Base-by-base conservation (phyloP, 1,140 invertebrate genomes). In the Asobara japonica region DNA sequence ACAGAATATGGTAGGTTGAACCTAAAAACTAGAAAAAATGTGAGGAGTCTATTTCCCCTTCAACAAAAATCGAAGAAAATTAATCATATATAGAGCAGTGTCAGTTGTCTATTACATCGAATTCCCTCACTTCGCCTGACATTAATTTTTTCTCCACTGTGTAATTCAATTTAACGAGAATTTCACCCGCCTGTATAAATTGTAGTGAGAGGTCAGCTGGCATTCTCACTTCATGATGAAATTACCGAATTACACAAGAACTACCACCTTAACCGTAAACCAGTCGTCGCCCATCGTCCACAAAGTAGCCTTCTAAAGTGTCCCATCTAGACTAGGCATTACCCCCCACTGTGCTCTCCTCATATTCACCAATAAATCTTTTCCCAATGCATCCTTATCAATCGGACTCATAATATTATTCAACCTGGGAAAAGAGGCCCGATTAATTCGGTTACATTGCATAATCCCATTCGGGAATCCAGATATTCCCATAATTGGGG, bases 211-310 rank as follows among this genome's bases (percentile, higher is more conserved):
- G 51, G 51, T 56, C 51, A 56, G 18, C 7, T 25, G 51, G 22
- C 22, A 56, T 56, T 25, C 20, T 22, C 4, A 56, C 22, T 56
- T 56, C 18, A 27, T 56, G 51, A 56, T 13, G 51, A 56, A 56
- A 56, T 22, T 4, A 25, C 51, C 51, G 8, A 56, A 56, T 56
- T 56, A 56, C 51, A 56, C 51, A 56, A 56, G 51, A 56, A 56
- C 51, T 25, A 56, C 51, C 51, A 56, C 51, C 51, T 56, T 56
- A 56, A 56, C 3, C 20, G 51, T 56, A 56, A 56, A 56, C 51
- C 51, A 56, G 51, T 56, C 51, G 45, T 16, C 45, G 20, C 22
- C 51, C 18, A 25, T 22, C 3, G 10, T 3, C 51, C 13, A 25
- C 20, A 22, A 18, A 8, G 22, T 8, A 25, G 51, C 51, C 51